Conservation (phyloP, 2,797 vertebrate genomes). For the Podargus strigoides region DNA sequence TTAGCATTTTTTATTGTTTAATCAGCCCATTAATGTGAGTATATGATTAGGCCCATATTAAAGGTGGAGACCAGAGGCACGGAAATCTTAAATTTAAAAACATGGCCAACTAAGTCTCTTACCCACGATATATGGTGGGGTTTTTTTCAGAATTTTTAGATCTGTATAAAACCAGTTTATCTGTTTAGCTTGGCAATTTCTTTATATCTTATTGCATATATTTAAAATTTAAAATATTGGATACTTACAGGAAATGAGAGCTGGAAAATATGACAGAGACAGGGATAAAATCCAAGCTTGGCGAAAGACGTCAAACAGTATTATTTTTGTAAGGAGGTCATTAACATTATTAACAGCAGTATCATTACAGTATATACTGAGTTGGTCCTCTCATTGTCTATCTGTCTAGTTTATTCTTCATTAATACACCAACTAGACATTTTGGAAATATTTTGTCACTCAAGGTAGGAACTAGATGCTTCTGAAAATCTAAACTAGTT, state of each 20-base stretch:
- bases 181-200: background rate
- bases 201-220: background rate
- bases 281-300: background rate
- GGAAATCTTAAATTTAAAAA: background rate
- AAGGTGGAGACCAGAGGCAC: background rate
- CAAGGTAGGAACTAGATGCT: background rate
- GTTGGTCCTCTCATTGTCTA: background rate
- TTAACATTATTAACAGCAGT: background rate
- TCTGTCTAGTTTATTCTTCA: background rate
- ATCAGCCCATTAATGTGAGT: background rate
- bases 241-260: background rate
- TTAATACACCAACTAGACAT: background rate
- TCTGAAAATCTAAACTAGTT: background rate
- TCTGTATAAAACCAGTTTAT: background rate
- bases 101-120: background rate
- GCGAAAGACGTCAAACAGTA: background rate
- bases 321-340: background rate
- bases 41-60: background rate
- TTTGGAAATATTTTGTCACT: background rate
- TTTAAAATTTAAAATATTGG: background rate
- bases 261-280: background rate
- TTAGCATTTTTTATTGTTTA: background rate
- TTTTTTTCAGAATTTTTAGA: background rate
- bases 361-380: background rate
- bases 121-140: fast-evolving